These are phyloP conservation scores for Sorex maritimensis DNA, from an alignment of 2,797 vertebrate species.

Conservation along the genomic window DNA sequence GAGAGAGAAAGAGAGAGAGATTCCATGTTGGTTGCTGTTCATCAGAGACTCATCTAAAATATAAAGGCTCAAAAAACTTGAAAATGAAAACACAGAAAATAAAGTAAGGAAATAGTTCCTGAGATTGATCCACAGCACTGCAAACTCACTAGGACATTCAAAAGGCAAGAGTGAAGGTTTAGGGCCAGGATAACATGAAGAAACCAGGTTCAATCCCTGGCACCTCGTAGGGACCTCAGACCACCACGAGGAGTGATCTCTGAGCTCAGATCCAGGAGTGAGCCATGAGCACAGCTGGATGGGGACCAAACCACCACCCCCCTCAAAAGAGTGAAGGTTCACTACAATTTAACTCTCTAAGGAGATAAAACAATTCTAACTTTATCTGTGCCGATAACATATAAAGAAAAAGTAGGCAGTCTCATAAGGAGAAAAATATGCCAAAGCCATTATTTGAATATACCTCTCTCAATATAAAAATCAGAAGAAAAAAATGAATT, in stretches of 20 bases:
- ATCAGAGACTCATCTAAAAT: conserved; percentile 22
- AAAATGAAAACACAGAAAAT: conserved; percentile 47
- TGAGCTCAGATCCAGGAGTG: no score
- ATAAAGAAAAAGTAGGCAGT: conserved; percentile 31
- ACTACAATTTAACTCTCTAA: conserved; percentile 40
- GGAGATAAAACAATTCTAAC: conserved; percentile 25
- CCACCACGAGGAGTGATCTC: no score
- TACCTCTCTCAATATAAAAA: conserved; percentile 7
- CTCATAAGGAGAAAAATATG: conserved; percentile 34
- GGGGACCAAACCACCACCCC: no score
- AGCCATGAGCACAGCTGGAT: no score
- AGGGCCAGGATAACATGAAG: no score
- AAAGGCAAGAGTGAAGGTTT: background rate
- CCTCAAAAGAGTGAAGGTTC: background rate
- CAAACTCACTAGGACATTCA: background rate
- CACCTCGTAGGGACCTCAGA: no score
- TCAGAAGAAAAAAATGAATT: conserved; percentile 21
- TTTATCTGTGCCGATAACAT: conserved; percentile 7
- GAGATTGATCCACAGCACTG: conserved; percentile 10
- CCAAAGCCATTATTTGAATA: conserved; percentile 13
- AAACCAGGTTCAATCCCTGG: no score
- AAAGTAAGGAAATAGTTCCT: background rate
- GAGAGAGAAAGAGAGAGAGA: background rate
- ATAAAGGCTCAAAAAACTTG: conserved; percentile 36
- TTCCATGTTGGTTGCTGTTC: conserved; percentile 1